Percentiles rank a stretch among this genome's conserved stretches.
Conservation (phyloP, 2,113 vertebrate species). For the Semnornis frantzii region DNA sequence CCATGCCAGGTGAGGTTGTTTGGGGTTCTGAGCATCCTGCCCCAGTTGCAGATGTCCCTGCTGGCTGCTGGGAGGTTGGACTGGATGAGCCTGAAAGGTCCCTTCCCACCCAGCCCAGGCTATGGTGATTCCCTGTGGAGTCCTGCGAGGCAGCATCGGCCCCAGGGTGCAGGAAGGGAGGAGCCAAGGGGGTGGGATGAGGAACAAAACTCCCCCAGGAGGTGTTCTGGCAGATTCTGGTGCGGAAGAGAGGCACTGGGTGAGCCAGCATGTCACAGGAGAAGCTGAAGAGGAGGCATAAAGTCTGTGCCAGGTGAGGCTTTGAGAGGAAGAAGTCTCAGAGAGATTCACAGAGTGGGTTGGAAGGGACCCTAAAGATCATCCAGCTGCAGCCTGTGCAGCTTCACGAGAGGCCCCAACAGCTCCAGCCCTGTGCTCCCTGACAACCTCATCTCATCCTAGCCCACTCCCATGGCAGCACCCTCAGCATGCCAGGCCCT, state of each 20-base stretch:
- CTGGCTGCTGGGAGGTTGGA: background rate
- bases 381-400: background rate
- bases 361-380: background rate
- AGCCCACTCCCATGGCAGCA: background rate
- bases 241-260: background rate
- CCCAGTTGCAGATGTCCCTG: background rate
- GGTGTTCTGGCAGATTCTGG: background rate
- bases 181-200: background rate
- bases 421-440: background rate
- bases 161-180: background rate
- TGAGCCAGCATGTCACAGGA: rapidly evolving
- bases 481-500: background rate
- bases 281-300: background rate
- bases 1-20: background rate
- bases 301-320: background rate
- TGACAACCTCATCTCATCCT: background rate
- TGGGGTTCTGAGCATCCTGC: background rate
- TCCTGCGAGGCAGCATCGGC: background rate
- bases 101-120: background rate
- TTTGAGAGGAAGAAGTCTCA: background rate
- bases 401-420: background rate
- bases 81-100: background rate
- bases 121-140: background rate
- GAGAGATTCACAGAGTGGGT: background rate
- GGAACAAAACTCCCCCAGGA: background rate